Evolutionary conservation across 2,797 vertebrate genomes (phyloP), one percentile per base, ranked within the genome.

Genomic region (Myotis findleyi): DNA sequence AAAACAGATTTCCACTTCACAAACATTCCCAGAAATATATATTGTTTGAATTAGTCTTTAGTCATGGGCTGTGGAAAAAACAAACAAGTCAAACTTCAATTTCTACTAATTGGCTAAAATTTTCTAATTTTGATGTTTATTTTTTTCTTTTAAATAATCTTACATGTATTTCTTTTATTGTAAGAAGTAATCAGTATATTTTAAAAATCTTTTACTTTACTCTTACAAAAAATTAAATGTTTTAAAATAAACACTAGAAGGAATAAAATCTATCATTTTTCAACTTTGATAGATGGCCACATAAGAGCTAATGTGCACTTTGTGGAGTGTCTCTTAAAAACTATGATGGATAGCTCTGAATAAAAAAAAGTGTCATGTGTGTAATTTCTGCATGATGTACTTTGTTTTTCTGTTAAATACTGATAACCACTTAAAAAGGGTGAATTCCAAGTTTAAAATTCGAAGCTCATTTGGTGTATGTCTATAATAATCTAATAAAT

Each of bases 401-500:
- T 91, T 66, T 89, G 47, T 53, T 80, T 92, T 89, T 41, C 25
- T 90, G 81, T 47, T 75, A 85, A 86, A 49, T 53, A 68, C 68
- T 38, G 51, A 57, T 51, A 80, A 17, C 47, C 57, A 73, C 91
- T 93, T 96, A 27, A 55, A 92, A 94, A 95, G 51, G 30, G 47
- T 27, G 80, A 90, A 94, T 88, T 89, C 55, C 59, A 75, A 85
- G 33, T 84, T 84, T 69, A 85, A 88, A 96, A 81, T 64, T 30
- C 47, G n/a, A 80, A 53, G 53, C 6, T 41, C 4, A 27, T 90
- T 86, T 84, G 21, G 18, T 38, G 7, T 81, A 73, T 73, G 20
- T 91, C 89, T 82, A 41, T 59, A 69, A 75, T 80, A 93, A 88
- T 89, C 62, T 89, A 89, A 87, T 36, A 95, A 95, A 91, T 68